Evolutionary conservation across 2,113 vertebrate genomes (phyloP).

Genomic region (Sisor rabdophorus): DNA sequence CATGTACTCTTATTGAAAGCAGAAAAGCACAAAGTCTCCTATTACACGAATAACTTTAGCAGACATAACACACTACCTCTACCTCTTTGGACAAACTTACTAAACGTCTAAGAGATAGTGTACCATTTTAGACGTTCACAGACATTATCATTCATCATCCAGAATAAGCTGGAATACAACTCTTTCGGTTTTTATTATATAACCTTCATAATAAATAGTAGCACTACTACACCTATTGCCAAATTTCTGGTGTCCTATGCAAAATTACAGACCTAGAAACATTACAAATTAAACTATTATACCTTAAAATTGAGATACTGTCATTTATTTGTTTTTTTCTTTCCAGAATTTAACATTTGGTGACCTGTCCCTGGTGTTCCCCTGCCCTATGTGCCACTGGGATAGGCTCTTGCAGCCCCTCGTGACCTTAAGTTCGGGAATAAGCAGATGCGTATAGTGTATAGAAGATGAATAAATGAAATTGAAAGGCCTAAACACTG

Average conservation of each 20-base stretch:
- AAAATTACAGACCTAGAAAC: not conserved
- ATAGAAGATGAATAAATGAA: too few species aligned
- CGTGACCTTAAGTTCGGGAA: too few species aligned
- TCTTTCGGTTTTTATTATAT: not conserved
- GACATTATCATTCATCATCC: not conserved
- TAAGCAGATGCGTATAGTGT: too few species aligned
- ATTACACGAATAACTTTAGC: conserved; percentile 23
- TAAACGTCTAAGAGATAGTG: not conserved
- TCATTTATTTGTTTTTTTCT: conserved; percentile 7
- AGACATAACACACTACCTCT: not conserved
- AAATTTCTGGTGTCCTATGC: not conserved
- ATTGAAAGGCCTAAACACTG: too few species aligned
- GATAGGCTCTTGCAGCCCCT: too few species aligned
- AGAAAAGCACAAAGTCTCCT: not conserved
- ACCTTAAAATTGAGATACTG: not conserved
- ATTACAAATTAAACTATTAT: not conserved
- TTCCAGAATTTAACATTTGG: conserved; percentile 69
- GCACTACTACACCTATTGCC: conserved; percentile 1
- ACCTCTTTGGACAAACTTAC: not conserved
- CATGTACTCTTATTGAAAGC: not conserved
- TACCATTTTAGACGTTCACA: not conserved
- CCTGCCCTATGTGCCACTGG: too few species aligned
- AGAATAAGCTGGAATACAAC: not conserved
- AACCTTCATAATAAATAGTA: not conserved
- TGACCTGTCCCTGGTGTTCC: too few species aligned